Percentiles rank a stretch among this genome's conserved stretches.
These are phyloP conservation scores for Coptodon bakossiorum DNA, from an alignment of 2,113 vertebrate genomes.

Conservation along the genomic window DNA sequence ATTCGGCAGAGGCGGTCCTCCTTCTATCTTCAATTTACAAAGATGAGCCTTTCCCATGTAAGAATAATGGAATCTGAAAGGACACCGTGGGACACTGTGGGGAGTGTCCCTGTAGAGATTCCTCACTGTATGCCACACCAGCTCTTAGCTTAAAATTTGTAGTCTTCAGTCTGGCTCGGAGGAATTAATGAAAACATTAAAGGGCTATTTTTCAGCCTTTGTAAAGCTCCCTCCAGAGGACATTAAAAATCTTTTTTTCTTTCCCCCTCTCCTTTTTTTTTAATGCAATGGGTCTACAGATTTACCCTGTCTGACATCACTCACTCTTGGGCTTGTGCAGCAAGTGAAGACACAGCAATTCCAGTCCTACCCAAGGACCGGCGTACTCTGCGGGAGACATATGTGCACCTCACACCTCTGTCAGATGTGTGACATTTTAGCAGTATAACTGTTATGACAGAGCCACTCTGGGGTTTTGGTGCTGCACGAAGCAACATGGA, in stretches of 20 bases:
- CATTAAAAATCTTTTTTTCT: background rate
- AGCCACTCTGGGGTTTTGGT: constrained; percentile 1
- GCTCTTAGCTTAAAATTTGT: background rate
- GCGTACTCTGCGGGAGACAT: constrained; percentile 24
- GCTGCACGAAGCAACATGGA: constrained; percentile 21
- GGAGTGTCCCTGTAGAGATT: background rate
- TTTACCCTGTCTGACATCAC: background rate
- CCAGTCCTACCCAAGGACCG: background rate
- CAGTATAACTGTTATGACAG: constrained; percentile 47
- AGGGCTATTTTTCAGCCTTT: background rate
- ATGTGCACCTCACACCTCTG: constrained; percentile 46
- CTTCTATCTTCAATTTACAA: background rate
- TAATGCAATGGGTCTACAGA: background rate
- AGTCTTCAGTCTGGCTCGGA: background rate
- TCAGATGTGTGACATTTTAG: constrained; percentile 46
- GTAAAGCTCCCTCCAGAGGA: background rate
- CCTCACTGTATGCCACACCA: background rate
- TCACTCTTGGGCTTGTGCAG: background rate
- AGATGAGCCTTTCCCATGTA: background rate
- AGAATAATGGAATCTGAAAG: background rate
- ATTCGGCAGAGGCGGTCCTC: background rate
- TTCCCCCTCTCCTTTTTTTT: background rate
- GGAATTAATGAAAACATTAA: background rate
- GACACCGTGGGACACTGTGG: background rate
- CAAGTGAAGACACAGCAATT: constrained; percentile 13